Conservation (phyloP, 2,888 invertebrate genomes). For the Masnerella sp. region DNA sequence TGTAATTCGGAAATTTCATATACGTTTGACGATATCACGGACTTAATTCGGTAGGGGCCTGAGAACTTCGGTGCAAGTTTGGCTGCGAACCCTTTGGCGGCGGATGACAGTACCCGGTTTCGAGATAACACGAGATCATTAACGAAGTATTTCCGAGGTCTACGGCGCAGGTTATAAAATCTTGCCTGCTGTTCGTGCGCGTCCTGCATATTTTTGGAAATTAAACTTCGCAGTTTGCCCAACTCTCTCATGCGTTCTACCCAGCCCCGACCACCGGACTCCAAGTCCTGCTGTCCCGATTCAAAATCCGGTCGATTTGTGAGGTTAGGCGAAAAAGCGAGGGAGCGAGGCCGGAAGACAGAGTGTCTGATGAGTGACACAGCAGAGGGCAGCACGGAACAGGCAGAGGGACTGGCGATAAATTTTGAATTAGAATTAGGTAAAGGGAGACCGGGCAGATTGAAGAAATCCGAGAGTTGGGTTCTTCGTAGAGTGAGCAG, state of each 20-base stretch:
- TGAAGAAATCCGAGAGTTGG: no score
- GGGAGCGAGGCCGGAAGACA: no score
- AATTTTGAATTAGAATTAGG: no score
- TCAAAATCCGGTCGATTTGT: no score
- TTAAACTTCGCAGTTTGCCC: neutral
- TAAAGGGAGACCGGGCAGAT: no score
- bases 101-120: slow-evolving; percentile 10
- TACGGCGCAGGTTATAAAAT: slow-evolving; percentile 2
- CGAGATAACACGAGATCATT: slow-evolving; percentile 4
- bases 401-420: no score
- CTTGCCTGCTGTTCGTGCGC: neutral
- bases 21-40: neutral
- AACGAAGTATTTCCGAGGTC: neutral
- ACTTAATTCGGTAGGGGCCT: neutral
- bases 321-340: no score
- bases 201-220: neutral
- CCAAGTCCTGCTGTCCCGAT: no score
- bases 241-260: neutral
- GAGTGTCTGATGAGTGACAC: no score
- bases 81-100: slow-evolving; percentile 2
- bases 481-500: no score
- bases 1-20: slow-evolving; percentile 7
- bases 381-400: no score
- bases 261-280: no score
- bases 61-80: neutral